A percentile compares a stretch with the other conserved stretches of the same genome.
phyloP scores from a whole-genome alignment of 2,888 invertebrate genomes.

The Caenorhabditis virilis region DNA sequence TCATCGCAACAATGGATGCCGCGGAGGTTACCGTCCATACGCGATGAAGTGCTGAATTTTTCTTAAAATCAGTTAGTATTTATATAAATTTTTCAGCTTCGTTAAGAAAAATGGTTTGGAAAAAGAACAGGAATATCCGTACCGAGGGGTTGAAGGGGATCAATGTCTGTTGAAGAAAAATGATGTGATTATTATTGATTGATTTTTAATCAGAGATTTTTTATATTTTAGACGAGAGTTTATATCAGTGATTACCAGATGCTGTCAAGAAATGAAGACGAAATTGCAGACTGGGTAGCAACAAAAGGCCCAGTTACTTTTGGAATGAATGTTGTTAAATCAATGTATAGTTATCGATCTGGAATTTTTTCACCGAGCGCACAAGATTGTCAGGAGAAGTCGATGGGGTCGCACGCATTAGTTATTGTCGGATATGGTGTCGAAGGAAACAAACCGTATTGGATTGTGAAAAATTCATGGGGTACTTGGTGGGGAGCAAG shows the following conservation, averaged over 20 bases:
- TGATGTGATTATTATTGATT: constrained; percentile 5
- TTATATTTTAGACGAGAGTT: constrained; percentile 32
- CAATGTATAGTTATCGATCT: constrained; percentile 54
- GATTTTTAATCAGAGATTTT: not conserved
- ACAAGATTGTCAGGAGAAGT: constrained; percentile 45
- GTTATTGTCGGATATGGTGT: constrained; percentile 60
- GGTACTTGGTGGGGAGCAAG: constrained; percentile 50
- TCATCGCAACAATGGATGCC: constrained; percentile 49
- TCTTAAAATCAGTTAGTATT: not conserved
- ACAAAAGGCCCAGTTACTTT: constrained; percentile 57
- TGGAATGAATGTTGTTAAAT: constrained; percentile 59
- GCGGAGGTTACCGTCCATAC: constrained; percentile 54
- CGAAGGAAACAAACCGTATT: constrained; percentile 42
- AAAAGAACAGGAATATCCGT: constrained; percentile 45
- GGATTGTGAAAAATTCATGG: constrained; percentile 63
- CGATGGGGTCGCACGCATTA: constrained; percentile 58
- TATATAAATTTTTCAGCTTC: constrained; percentile 34
- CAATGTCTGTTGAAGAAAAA: constrained; percentile 25
- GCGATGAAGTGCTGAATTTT: constrained; percentile 44
- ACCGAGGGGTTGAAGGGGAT: constrained; percentile 34
- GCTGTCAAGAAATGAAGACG: constrained; percentile 44
- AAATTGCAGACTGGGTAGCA: constrained; percentile 59
- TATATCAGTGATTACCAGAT: constrained; percentile 43
- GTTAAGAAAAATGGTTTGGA: constrained; percentile 50
- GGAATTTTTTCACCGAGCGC: constrained; percentile 56